Evolutionary conservation across 2,797 vertebrate genomes (phyloP), one percentile per base, ranked within the genome.

Genomic region (Gymnoscopelus braueri): DNA sequence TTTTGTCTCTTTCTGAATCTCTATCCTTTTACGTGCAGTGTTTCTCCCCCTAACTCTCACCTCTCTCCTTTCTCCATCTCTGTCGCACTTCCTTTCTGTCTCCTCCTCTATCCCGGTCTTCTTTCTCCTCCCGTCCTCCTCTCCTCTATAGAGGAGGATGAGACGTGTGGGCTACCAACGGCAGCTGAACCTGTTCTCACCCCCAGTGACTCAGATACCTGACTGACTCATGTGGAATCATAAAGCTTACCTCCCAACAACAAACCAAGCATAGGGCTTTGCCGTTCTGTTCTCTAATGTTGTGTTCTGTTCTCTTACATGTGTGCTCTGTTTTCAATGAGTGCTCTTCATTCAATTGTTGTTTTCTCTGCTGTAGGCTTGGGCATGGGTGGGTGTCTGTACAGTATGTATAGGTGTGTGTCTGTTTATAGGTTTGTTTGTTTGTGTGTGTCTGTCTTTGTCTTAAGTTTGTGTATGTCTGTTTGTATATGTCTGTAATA

Each of bases 21-120:
- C 64, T 68, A 73, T 74, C 70, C 75, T 78, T 78, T 63, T 72
- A 80, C 72, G 73, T 1, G 1, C 26, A 75, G 71, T 79, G 79
- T 82, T 78, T 83, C 75, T 61, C 55, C 35, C 60, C 51, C n/a
- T 19, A 39, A 35, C 26, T 44, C 23, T 59, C 50, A 60, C 15
- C 32, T 59, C 0, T 72, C 59, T 77, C 57, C 5, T 5, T 23
- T 12, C 49, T 63, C 67, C 50, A 13, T 35, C 59, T 72, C 74
- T 26, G 4, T 52, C 68, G 73, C 48, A 1, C 61, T 49, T 70
- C 61, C 66, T 24, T 48, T 8, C 9, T 23, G 14, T 55, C n/a
- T 56, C 39, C 19, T 56, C 52, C 29, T 26, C 24, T 24, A 12
- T 63, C 32, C 63, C n/a, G 10, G 58, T 35, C 19, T 24, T 23